Evolutionary conservation across 1,140 invertebrate species (phyloP).

Genomic region (Trichoplusia ni): DNA sequence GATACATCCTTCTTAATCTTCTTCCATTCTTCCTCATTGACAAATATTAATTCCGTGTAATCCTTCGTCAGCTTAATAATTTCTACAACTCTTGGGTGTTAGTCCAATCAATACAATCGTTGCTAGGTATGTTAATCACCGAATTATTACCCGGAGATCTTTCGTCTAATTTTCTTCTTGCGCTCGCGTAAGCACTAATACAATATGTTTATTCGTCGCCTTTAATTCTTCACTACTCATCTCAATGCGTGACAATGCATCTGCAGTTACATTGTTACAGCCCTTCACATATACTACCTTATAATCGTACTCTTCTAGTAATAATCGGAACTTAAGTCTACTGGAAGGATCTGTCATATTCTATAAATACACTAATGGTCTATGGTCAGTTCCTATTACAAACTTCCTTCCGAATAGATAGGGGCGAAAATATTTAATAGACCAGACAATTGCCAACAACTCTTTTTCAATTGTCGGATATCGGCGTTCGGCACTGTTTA

Average conservation of each 20-base stretch:
- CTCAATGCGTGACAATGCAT: constrained; percentile 34
- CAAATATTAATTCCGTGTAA: no score
- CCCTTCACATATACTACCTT: constrained; percentile 53
- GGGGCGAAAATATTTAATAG: constrained; percentile 67
- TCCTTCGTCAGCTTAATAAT: no score
- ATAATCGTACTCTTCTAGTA: constrained; percentile 63
- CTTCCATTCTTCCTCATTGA: no score
- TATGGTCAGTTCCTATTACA: constrained; percentile 78
- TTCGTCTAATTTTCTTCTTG: no score
- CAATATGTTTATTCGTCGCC: constrained; percentile 25
- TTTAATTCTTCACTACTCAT: constrained; percentile 34
- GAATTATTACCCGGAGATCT: no score
- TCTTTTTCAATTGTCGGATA: constrained; percentile 74
- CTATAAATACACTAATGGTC: constrained; percentile 61
- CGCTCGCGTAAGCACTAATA: constrained; percentile 21
- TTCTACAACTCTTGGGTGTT: no score
- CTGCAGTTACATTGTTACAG: constrained; percentile 29
- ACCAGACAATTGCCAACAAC: constrained; percentile 80
- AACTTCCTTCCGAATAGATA: constrained; percentile 57
- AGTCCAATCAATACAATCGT: no score
- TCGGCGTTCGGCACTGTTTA: constrained; percentile 66
- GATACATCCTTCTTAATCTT: no score
- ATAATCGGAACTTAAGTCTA: constrained; percentile 61
- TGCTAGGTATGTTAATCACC: no score
- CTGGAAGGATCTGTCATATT: constrained; percentile 54